phyloP scores from a whole-genome alignment of 2,797 vertebrate genomes.

The Poliocrania exsul region DNA sequence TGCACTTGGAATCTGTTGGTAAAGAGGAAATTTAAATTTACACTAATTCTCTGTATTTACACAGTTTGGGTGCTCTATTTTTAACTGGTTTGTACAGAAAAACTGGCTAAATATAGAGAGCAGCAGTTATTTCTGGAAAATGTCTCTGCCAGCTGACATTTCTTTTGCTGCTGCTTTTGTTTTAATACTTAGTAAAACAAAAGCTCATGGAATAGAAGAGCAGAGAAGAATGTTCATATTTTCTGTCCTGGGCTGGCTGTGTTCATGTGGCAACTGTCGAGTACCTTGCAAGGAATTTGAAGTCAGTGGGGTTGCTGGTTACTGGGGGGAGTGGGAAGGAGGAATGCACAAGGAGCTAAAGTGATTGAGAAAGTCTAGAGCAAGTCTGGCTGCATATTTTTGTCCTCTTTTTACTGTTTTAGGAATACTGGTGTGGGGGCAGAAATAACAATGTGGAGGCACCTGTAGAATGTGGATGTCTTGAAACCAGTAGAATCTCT shows the following conservation, averaged over 20 bases:
- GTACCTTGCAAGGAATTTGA: background rate
- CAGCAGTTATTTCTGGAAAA: conserved; percentile 2
- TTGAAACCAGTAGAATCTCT: too few relatives aligned
- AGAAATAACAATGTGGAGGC: background rate
- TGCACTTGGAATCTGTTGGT: background rate
- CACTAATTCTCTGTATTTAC: background rate
- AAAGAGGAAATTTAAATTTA: background rate
- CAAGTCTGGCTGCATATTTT: background rate
- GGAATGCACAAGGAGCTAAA: background rate
- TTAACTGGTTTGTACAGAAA: background rate
- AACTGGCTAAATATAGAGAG: background rate
- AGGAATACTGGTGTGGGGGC: background rate
- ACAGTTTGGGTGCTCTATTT: background rate
- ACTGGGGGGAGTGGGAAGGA: background rate
- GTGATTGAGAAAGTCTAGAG: background rate
- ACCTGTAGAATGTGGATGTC: too few relatives aligned
- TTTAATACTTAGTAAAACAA: conserved; percentile 4
- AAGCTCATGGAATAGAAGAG: background rate
- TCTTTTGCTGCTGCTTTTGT: background rate
- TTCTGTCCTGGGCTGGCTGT: background rate
- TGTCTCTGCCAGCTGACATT: background rate
- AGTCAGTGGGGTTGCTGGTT: background rate
- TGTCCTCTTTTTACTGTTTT: background rate
- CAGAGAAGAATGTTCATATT: background rate
- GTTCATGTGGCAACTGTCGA: background rate